phyloP scores from a whole-genome alignment of 2,888 invertebrate genomes.

The Strigamia maritima region DNA sequence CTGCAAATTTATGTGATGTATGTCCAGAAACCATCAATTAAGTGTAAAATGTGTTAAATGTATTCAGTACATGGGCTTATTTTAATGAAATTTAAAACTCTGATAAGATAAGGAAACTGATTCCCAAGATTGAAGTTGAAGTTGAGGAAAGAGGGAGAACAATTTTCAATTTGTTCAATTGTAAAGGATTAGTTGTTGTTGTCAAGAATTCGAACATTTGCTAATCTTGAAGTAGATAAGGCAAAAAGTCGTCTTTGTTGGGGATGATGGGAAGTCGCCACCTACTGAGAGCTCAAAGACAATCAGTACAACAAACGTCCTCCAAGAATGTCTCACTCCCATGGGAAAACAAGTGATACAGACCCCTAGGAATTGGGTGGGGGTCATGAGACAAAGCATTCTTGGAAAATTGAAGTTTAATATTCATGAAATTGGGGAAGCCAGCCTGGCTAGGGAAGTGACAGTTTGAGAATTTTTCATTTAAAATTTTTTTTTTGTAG shows the following conservation, averaged over 20 bases:
- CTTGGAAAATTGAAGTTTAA: not conserved
- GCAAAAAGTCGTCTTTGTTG: not conserved
- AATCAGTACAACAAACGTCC: slow-evolving; percentile 3
- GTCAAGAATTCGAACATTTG: slow-evolving; percentile 8
- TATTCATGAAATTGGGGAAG: slow-evolving; percentile 22
- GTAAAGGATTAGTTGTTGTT: slow-evolving; percentile 6
- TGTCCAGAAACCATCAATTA: slow-evolving; percentile 16
- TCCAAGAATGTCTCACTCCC: slow-evolving; percentile 31
- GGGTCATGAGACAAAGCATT: slow-evolving; percentile 14
- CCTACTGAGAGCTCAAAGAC: slow-evolving; percentile 16
- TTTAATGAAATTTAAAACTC: not conserved
- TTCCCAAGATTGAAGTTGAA: not conserved
- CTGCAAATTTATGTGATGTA: not conserved
- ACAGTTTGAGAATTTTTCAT: not conserved
- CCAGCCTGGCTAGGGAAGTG: not conserved
- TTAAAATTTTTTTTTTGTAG: not conserved
- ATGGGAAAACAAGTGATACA: slow-evolving; percentile 28
- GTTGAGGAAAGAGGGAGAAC: not conserved
- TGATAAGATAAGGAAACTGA: not conserved
- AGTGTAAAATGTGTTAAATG: slow-evolving; percentile 1
- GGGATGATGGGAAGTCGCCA: slow-evolving; percentile 22
- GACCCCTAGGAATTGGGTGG: slow-evolving; percentile 18
- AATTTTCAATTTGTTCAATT: slow-evolving; percentile 18
- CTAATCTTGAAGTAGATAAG: not conserved
- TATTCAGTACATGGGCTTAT: not conserved